Evolutionary conservation across 2,113 vertebrate species (phyloP).

Genomic region (Stegostoma tigrinum): DNA sequence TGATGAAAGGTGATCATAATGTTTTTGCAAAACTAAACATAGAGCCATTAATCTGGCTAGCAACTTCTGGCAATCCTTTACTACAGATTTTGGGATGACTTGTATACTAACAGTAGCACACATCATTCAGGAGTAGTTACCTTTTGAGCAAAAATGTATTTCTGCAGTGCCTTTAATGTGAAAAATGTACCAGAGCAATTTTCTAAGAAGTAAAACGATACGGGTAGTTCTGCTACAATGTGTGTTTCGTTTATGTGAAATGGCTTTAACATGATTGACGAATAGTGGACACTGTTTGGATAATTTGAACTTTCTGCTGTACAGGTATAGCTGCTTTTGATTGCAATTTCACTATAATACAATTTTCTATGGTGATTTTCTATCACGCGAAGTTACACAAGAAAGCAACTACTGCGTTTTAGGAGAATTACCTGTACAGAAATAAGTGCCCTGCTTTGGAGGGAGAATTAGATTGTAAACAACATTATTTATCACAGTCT

Average conservation of each 20-base stretch:
- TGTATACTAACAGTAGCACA: background rate
- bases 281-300: no score
- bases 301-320: no score
- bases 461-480: background rate
- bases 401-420: no score
- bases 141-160: background rate
- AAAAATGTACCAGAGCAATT: background rate
- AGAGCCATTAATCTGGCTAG: background rate
- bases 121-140: background rate
- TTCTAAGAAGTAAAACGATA: background rate
- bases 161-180: background rate
- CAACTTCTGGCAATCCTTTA: background rate
- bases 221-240: no score
- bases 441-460: background rate
- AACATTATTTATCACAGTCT: background rate
- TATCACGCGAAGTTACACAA: no score
- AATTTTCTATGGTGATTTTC: no score
- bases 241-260: no score
- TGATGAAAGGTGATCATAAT: background rate
- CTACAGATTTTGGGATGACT: background rate
- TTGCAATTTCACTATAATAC: no score
- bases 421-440: background rate
- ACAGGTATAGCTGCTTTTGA: no score
- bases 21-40: background rate
- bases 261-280: no score